phyloP scores from a whole-genome alignment of 2,797 vertebrate species.

The Macropodus opercularis region DNA sequence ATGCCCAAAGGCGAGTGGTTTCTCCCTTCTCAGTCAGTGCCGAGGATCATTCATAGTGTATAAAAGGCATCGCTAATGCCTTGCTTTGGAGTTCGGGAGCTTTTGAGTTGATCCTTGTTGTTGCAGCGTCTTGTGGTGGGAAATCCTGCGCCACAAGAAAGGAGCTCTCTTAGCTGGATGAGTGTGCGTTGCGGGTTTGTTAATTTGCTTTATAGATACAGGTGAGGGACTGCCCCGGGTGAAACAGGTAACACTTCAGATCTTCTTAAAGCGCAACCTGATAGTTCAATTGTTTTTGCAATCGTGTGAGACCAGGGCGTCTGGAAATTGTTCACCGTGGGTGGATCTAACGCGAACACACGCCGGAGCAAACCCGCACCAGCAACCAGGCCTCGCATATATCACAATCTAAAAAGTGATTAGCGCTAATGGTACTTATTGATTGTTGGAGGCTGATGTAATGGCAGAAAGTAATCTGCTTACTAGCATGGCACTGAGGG shows the following conservation, averaged over 20 bases:
- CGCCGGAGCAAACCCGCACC: constrained; percentile 3
- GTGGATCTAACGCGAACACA: constrained; percentile 32
- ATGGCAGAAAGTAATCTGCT: constrained; percentile 73
- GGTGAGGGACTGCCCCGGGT: constrained; percentile 54
- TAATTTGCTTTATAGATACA: constrained; percentile 62
- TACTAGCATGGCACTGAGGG: constrained; percentile 61
- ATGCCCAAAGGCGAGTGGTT: constrained; percentile 72
- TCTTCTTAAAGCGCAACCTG: constrained; percentile 58
- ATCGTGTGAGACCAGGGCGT: constrained; percentile 26
- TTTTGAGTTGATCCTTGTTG: constrained; percentile 58
- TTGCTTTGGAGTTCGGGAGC: constrained; percentile 46
- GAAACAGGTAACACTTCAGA: constrained; percentile 66
- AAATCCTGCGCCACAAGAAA: constrained; percentile 55
- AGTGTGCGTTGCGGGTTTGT: constrained; percentile 55
- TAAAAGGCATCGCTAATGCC: constrained; percentile 76
- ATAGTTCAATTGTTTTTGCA: constrained; percentile 41
- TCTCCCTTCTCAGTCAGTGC: constrained; percentile 59
- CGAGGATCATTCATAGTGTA: constrained; percentile 69
- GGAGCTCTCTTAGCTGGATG: constrained; percentile 39
- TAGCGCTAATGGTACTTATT: constrained; percentile 76
- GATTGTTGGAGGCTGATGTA: constrained; percentile 71
- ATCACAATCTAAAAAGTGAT: constrained; percentile 75
- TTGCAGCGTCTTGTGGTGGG: constrained; percentile 48
- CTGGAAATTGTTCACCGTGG: constrained; percentile 33
- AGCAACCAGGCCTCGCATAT: constrained; percentile 43